These are phyloP conservation scores for Apocrypta bakeri DNA, from an alignment of 1,140 invertebrate species.

Conservation along the genomic window DNA sequence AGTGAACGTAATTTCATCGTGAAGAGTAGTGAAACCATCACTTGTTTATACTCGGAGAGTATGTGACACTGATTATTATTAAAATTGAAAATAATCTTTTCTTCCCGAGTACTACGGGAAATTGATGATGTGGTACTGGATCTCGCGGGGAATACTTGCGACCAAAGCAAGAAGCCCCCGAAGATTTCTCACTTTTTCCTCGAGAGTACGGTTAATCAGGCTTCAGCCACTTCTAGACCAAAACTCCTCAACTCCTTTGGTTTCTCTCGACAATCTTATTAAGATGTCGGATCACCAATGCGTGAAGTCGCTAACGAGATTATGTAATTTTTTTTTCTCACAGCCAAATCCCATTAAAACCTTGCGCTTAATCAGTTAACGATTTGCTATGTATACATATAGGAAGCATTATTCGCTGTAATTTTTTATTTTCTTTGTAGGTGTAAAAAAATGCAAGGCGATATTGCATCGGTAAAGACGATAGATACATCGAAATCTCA, in stretches of 20 bases:
- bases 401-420: neutral
- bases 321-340: conserved; percentile 18
- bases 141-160: conserved; percentile 12
- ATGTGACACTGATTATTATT: too few species aligned
- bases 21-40: too few species aligned
- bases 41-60: too few species aligned
- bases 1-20: too few species aligned
- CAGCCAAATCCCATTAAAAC: neutral
- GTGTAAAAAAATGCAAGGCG: too few species aligned
- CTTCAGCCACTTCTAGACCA: conserved; percentile 68
- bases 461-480: too few species aligned
- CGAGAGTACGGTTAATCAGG: conserved; percentile 66
- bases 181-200: conserved; percentile 34
- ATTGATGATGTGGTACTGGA: neutral
- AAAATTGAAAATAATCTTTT: too few species aligned
- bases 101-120: too few species aligned
- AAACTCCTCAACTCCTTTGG: conserved; percentile 71
- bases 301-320: conserved; percentile 54
- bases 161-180: conserved; percentile 16
- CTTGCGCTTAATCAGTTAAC: neutral
- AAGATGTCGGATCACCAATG: conserved; percentile 61
- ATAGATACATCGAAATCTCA: too few species aligned
- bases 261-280: conserved; percentile 71
- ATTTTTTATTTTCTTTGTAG: neutral
- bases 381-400: too few species aligned